These are phyloP conservation scores for Parnassius orleans DNA, from an alignment of 2,888 invertebrate species.

Conservation along the genomic window DNA sequence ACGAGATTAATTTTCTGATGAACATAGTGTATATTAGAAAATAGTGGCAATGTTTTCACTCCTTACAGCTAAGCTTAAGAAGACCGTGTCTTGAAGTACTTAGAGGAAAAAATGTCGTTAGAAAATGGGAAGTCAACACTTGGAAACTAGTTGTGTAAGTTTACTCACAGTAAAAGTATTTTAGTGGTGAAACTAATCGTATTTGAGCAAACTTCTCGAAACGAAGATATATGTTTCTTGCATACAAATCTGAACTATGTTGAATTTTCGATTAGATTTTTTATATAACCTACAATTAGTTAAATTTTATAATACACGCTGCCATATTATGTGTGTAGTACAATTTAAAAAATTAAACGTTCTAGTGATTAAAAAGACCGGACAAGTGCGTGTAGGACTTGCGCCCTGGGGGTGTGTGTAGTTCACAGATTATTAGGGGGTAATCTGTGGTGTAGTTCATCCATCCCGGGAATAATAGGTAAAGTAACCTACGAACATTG, in stretches of 20 bases:
- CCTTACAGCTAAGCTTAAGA: slow-evolving; percentile 51
- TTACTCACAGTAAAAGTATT: slow-evolving; percentile 53
- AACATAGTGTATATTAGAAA: slow-evolving; percentile 27
- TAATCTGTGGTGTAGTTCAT: too few relatives aligned
- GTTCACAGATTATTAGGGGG: too few relatives aligned
- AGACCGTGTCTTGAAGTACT: slow-evolving; percentile 49
- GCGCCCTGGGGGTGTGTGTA: too few relatives aligned
- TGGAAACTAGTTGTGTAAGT: slow-evolving; percentile 60
- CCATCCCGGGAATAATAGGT: too few relatives aligned
- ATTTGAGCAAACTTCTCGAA: slow-evolving; percentile 17
- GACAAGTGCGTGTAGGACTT: too few relatives aligned
- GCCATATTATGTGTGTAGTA: too few relatives aligned
- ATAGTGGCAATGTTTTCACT: slow-evolving; percentile 53
- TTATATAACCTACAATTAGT: too few relatives aligned
- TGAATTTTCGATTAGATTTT: too few relatives aligned
- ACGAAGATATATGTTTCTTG: slow-evolving; percentile 1
- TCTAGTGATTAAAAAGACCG: too few relatives aligned
- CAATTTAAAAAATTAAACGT: too few relatives aligned
- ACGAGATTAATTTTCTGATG: neutral
- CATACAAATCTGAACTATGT: neutral
- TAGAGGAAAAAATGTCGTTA: slow-evolving; percentile 70
- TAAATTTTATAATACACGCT: too few relatives aligned
- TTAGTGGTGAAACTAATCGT: slow-evolving; percentile 36
- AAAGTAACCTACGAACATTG: too few relatives aligned
- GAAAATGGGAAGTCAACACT: slow-evolving; percentile 74